Conservation (phyloP, 1,140 invertebrate species). For the Sminthurinus signatus region DNA sequence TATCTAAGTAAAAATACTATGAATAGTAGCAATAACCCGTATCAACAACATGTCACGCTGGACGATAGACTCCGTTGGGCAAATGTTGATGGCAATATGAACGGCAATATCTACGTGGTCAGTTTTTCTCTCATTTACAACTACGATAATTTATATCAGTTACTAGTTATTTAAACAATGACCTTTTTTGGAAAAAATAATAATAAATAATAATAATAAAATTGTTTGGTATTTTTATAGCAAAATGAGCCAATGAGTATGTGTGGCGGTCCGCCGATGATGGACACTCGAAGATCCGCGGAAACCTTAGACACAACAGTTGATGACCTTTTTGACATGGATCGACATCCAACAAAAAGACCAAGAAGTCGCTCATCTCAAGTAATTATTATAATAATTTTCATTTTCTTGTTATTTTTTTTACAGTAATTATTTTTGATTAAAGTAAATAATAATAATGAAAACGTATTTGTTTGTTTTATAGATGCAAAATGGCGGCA, state of each 20-base stretch:
- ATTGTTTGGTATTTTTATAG: constrained; percentile 24
- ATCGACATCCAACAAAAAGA: constrained; percentile 30
- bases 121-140: constrained; percentile 3
- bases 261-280: constrained; percentile 34
- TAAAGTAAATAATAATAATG: too few species aligned
- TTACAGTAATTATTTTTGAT: not conserved
- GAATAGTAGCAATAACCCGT: constrained; percentile 46
- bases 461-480: too few species aligned
- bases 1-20: constrained; percentile 41
- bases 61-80: constrained; percentile 75
- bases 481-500: constrained; percentile 26
- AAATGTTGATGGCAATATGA: constrained; percentile 58
- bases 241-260: constrained; percentile 39
- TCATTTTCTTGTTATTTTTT: not conserved
- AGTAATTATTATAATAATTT: constrained; percentile 37
- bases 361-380: constrained; percentile 39
- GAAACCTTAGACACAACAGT: constrained; percentile 38
- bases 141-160: not conserved
- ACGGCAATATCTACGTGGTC: constrained; percentile 40
- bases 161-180: too few species aligned
- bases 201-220: too few species aligned
- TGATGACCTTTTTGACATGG: constrained; percentile 36
- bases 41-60: constrained; percentile 51
- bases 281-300: constrained; percentile 33
- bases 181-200: not conserved